phyloP scores from a whole-genome alignment of 2,797 vertebrate species.

The Eulemur albifrons region DNA sequence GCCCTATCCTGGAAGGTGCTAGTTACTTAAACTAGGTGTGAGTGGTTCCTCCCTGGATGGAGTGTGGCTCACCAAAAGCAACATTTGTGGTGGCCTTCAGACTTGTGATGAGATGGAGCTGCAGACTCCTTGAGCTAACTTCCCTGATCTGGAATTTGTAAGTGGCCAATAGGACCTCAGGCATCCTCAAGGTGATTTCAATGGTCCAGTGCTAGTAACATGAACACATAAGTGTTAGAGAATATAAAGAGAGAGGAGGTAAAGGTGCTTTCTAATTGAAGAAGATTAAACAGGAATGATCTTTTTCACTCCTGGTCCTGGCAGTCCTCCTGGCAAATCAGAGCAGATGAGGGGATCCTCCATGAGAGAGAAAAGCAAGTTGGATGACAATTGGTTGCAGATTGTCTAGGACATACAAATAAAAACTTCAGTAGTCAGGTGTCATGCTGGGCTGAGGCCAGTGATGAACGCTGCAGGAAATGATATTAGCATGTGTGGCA shows the following conservation, averaged over 20 bases:
- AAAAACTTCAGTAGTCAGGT: neutral
- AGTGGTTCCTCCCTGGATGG: neutral
- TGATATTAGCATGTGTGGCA: neutral
- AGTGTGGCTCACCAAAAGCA: neutral
- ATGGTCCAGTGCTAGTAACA: neutral
- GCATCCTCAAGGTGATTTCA: neutral
- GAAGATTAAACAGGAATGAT: neutral
- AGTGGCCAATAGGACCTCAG: too few species aligned
- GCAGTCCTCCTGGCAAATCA: neutral
- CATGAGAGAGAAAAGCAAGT: neutral
- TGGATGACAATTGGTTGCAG: neutral
- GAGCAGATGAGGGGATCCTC: neutral
- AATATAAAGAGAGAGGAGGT: neutral
- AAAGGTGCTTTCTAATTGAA: neutral
- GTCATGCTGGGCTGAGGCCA: neutral
- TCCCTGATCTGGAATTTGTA: neutral
- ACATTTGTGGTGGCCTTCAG: neutral
- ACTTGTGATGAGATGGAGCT: neutral
- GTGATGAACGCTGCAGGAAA: too few species aligned
- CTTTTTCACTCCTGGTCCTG: neutral
- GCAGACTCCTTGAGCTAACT: neutral
- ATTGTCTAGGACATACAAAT: neutral
- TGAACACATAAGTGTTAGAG: neutral
- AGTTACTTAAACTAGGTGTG: too few species aligned
- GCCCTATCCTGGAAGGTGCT: too few species aligned